Percentiles rank a stretch among this genome's conserved stretches.
Evolutionary conservation across 2,113 vertebrate genomes (phyloP).

Genomic region (Engystomops pustulosus): DNA sequence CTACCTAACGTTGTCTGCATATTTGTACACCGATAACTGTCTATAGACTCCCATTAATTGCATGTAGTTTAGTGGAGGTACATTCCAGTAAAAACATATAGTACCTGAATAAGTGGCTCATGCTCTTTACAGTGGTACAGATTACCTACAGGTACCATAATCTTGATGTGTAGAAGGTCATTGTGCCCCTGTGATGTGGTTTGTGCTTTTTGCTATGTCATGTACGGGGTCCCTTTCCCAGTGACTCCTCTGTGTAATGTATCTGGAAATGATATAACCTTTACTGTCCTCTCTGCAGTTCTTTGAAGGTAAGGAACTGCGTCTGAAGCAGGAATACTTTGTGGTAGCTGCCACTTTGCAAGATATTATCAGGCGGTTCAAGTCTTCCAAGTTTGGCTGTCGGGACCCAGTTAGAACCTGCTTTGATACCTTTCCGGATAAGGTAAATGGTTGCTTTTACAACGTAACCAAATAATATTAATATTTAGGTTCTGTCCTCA

Average conservation of each 20-base stretch:
- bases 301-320: slow-evolving; percentile 88
- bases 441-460: slow-evolving; percentile 70
- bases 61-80: too few relatives aligned
- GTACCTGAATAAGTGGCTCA: too few relatives aligned
- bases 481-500: too few relatives aligned
- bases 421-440: slow-evolving; percentile 85
- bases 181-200: too few relatives aligned
- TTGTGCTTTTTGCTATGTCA: neutral
- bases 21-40: too few relatives aligned
- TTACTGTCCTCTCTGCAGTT: slow-evolving; percentile 70
- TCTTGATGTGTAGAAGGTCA: too few relatives aligned
- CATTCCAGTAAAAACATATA: too few relatives aligned
- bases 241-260: neutral
- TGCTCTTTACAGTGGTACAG: too few relatives aligned
- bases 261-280: neutral
- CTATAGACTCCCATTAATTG: too few relatives aligned
- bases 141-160: too few relatives aligned
- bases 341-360: slow-evolving; percentile 88
- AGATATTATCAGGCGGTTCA: slow-evolving; percentile 87
- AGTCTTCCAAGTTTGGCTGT: slow-evolving; percentile 88
- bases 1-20: too few relatives aligned
- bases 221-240: neutral
- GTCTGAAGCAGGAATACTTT: slow-evolving; percentile 89
- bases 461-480: too few relatives aligned
- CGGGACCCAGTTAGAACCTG: slow-evolving; percentile 82